Evolutionary conservation across 2,113 vertebrate species (phyloP), one percentile per base, ranked within the genome.

Genomic region (Eleginops maclovinus): DNA sequence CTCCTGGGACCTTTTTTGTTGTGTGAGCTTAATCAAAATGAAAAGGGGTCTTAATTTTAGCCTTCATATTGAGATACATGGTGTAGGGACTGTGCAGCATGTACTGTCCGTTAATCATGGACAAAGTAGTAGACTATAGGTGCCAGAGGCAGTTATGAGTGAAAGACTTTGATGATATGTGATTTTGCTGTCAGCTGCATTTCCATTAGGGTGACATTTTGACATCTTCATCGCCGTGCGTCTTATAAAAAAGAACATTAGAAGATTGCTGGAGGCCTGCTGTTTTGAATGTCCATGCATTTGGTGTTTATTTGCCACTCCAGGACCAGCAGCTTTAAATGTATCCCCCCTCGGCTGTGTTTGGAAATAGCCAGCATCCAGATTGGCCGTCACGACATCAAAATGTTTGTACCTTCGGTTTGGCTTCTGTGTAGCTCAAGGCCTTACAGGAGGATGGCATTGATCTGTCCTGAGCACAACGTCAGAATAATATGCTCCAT

Each of bases 1-100:
- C 19, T 69, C 26, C 51, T 77, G 53, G 65, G 26, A 59, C 60
- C 65, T 60, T 64, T 31, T 40, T 49, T 5, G 17, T 15, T 50
- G 36, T 12, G 22, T 65, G 43, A 9, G 13, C 14, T 9, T 49
- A 64, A 46, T 63, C 3, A 31, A 54, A 36, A 49, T 17, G 22
- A 15, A 36, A 13, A n/a, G n/a, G 36, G 53, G 7, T 40, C n/a
- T n/a, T 9, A 49, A 54, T 17, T 31, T 46, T 26, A 31, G 41
- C 46, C 24, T 61, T 21, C 16, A 6, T 2, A 14, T 49, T 62
- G 40, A 12, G 7, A 21, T 9, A 44, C 46, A 54, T 26, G n/a
- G 51, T 36, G 31, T 36, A 53, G 4, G 13, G 54, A 12, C 11
- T 26, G 14, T 15, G 16, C 21, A 53, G 5, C 7, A 43, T 67